These are phyloP conservation scores for Bombyx mandarina DNA, from an alignment of 1,140 invertebrate genomes.

Conservation along the genomic window DNA sequence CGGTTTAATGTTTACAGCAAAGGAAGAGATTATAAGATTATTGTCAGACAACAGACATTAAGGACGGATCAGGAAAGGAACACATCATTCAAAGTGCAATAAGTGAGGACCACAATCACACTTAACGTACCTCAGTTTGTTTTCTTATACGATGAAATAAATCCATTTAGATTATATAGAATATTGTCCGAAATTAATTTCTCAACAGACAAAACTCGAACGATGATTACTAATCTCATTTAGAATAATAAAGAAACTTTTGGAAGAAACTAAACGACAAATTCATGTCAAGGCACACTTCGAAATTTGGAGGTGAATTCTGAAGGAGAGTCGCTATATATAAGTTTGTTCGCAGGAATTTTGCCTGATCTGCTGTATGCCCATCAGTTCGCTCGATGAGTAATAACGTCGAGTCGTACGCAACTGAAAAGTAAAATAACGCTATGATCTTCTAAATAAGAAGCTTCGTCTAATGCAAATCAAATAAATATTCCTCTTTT, in stretches of 20 bases:
- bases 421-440: constrained; percentile 73
- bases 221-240: background rate
- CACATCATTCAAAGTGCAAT: constrained; percentile 16
- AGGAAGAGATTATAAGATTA: no score
- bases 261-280: constrained; percentile 21
- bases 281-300: constrained; percentile 43
- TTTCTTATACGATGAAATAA: background rate
- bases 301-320: constrained; percentile 29
- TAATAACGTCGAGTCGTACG: constrained; percentile 79
- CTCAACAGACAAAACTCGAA: no score
- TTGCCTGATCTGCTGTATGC: constrained; percentile 77
- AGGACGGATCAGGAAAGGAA: no score
- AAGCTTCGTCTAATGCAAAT: constrained; percentile 23
- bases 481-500: constrained; percentile 1
- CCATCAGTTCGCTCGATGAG: constrained; percentile 75
- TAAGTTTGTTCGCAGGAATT: constrained; percentile 84
- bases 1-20: no score
- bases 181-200: no score
- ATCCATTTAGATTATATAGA: background rate
- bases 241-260: constrained; percentile 15
- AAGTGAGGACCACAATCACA: constrained; percentile 5
- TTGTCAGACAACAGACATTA: no score
- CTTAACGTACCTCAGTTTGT: constrained; percentile 17
- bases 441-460: constrained; percentile 25
- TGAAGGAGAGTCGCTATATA: constrained; percentile 73